These are phyloP conservation scores for Zophobas morio DNA, from an alignment of 1,140 invertebrate genomes.

Conservation along the genomic window DNA sequence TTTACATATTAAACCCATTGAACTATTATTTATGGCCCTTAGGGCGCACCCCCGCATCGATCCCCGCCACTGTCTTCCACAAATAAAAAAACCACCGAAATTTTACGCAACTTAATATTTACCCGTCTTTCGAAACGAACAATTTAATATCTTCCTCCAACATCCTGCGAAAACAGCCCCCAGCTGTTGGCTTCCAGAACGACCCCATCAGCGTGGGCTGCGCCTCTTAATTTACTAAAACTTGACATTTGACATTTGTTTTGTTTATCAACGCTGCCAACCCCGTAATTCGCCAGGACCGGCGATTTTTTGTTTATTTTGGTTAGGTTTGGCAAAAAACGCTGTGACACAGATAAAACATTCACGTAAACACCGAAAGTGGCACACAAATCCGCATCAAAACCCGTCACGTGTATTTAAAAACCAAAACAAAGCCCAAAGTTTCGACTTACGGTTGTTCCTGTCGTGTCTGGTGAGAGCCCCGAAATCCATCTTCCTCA, in stretches of 20 bases:
- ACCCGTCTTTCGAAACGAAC: too few species aligned
- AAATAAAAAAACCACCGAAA: too few species aligned
- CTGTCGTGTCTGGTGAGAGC: constrained; percentile 29
- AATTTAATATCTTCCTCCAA: too few species aligned
- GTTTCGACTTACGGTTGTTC: constrained; percentile 11
- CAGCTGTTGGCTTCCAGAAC: background rate
- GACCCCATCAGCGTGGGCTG: background rate
- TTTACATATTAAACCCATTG: too few species aligned
- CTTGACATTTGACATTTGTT: background rate
- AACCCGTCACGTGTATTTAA: constrained; percentile 4
- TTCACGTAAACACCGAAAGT: constrained; percentile 37
- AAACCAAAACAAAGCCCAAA: constrained; percentile 11
- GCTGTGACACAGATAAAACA: constrained; percentile 16
- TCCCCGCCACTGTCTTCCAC: too few species aligned
- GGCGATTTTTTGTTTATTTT: too few species aligned
- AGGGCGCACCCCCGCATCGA: too few species aligned
- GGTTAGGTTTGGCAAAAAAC: background rate
- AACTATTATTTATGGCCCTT: too few species aligned
- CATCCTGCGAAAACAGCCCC: background rate
- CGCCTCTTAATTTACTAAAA: background rate
- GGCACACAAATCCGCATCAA: constrained; percentile 16
- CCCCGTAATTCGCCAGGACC: background rate
- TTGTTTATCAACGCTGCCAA: background rate
- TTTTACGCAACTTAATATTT: too few species aligned
- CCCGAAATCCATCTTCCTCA: constrained; percentile 14